phyloP scores from a whole-genome alignment of 2,888 invertebrate genomes.

The Tribolium freemani region DNA sequence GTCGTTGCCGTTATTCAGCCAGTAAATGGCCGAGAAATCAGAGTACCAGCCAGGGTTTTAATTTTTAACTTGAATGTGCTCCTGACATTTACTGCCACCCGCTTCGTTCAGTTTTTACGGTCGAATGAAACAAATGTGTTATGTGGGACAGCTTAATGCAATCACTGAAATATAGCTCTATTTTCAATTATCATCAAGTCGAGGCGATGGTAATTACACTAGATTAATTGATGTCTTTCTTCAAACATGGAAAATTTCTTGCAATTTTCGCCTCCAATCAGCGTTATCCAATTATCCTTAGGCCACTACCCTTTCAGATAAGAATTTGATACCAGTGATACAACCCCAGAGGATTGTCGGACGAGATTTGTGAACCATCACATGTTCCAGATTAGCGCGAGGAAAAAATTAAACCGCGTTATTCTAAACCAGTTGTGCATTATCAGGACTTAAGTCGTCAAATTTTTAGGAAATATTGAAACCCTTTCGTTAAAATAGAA shows the following conservation, averaged over 20 bases:
- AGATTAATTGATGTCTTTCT: not conserved
- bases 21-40: slow-evolving; percentile 67
- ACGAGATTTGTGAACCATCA: not conserved
- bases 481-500: too few species aligned
- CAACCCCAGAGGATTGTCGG: not conserved
- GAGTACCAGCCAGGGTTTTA: slow-evolving; percentile 65
- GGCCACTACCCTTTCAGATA: not conserved
- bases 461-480: too few species aligned
- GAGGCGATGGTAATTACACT: slow-evolving; percentile 4
- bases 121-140: slow-evolving; percentile 63
- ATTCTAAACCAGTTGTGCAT: too few species aligned
- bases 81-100: slow-evolving; percentile 66
- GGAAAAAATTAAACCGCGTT: too few species aligned
- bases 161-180: slow-evolving; percentile 55
- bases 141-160: slow-evolving; percentile 57
- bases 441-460: too few species aligned
- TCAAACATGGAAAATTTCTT: not conserved
- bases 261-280: not conserved
- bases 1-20: slow-evolving; percentile 63
- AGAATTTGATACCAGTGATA: not conserved
- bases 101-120: slow-evolving; percentile 62
- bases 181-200: slow-evolving; percentile 50
- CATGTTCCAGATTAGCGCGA: too few species aligned
- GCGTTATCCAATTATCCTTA: not conserved
- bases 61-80: slow-evolving; percentile 67